These are phyloP conservation scores for Chrysina gloriosa DNA, from an alignment of 2,888 invertebrate species.

Conservation along the genomic window DNA sequence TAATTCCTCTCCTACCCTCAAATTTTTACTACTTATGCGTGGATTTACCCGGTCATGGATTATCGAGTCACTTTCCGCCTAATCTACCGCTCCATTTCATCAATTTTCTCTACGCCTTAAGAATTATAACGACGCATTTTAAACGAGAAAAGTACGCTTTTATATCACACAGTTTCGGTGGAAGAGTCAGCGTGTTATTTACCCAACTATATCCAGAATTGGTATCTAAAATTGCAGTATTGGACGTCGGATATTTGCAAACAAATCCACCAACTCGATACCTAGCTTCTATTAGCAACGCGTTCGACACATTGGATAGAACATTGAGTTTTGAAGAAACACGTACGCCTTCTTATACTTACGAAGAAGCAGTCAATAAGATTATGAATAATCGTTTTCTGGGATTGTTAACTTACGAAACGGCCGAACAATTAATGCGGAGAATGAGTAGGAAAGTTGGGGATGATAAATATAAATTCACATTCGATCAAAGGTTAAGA, in stretches of 20 bases:
- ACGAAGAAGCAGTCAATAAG: conserved; percentile 37
- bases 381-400: conserved; percentile 24
- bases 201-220: conserved; percentile 31
- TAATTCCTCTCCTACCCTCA: conserved; percentile 69
- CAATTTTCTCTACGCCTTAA: conserved; percentile 63
- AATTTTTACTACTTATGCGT: conserved; percentile 64
- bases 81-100: conserved; percentile 49
- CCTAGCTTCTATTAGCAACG: conserved; percentile 39
- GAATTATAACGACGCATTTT: conserved; percentile 56
- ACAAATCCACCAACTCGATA: conserved; percentile 40
- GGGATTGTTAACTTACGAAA: conserved; percentile 31
- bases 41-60: conserved; percentile 74
- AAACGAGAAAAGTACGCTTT: conserved; percentile 57
- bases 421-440: conserved; percentile 28
- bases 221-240: conserved; percentile 30
- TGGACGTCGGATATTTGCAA: conserved; percentile 26
- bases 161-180: conserved; percentile 59
- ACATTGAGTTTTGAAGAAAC: conserved; percentile 15
- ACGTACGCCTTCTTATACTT: conserved; percentile 27
- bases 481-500: conserved; percentile 35
- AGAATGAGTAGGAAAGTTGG: conserved; percentile 32
- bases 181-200: conserved; percentile 25
- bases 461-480: conserved; percentile 37
- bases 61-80: conserved; percentile 68
- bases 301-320: conserved; percentile 29